phyloP scores from a whole-genome alignment of 1,140 invertebrate genomes.

The Tribolium castaneum region DNA sequence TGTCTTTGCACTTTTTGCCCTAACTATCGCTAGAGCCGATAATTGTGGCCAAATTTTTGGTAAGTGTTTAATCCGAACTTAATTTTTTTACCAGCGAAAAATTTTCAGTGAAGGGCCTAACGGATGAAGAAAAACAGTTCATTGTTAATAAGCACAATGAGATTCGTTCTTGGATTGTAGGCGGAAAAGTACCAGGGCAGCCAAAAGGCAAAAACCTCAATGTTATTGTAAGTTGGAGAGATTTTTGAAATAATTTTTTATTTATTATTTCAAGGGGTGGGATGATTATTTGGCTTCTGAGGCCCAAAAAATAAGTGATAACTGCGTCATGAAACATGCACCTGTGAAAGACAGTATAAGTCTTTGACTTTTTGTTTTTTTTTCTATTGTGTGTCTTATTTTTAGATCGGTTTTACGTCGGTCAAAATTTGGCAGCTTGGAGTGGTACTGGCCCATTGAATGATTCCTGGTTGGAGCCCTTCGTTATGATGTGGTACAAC shows the following conservation, averaged over 20 bases:
- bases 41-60: not conserved
- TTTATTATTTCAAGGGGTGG: not conserved
- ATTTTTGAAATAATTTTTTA: not conserved
- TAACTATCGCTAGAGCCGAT: not conserved
- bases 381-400: not conserved
- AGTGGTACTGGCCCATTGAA: not conserved
- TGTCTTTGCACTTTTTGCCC: not conserved
- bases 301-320: constrained; percentile 53
- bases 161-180: constrained; percentile 48
- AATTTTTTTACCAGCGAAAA: not conserved
- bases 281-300: not conserved
- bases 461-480: not conserved
- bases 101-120: not conserved
- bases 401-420: constrained; percentile 22
- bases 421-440: constrained; percentile 12
- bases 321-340: constrained; percentile 48
- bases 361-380: not conserved
- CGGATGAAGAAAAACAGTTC: constrained; percentile 48
- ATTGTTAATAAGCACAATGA: constrained; percentile 59
- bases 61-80: not conserved
- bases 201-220: constrained; percentile 53
- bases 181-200: constrained; percentile 50
- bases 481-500: constrained; percentile 13
- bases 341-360: constrained; percentile 48
- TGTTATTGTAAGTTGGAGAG: constrained; percentile 38